Conservation (phyloP, 23 tunicate species). For the Diplosoma virens region DNA sequence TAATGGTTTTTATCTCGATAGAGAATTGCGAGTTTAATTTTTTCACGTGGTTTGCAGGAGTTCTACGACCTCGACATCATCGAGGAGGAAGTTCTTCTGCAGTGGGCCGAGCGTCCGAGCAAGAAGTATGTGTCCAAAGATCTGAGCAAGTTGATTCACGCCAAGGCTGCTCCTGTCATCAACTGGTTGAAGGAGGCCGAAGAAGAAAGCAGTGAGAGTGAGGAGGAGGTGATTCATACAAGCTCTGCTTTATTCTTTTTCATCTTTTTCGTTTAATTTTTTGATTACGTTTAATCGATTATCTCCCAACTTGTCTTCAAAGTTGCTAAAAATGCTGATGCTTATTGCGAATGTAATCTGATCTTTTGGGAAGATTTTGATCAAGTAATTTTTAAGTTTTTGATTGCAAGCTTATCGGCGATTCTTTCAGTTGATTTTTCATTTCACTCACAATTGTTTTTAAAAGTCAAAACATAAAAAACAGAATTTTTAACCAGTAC, state of each 20-base stretch:
- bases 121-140: slow-evolving; percentile 94
- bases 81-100: slow-evolving; percentile 89
- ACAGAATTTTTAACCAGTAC: too few relatives aligned
- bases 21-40: too few relatives aligned
- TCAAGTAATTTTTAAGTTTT: too few relatives aligned
- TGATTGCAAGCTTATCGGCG: too few relatives aligned
- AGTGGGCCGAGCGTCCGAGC: slow-evolving; percentile 96
- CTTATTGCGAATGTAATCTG: too few relatives aligned
- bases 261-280: neutral
- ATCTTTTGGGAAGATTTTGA: too few relatives aligned
- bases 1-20: too few relatives aligned
- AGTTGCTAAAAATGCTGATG: too few relatives aligned
- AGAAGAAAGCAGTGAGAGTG: slow-evolving; percentile 88
- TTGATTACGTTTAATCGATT: neutral
- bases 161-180: slow-evolving; percentile 77
- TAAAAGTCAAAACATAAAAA: too few relatives aligned
- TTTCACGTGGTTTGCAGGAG: slow-evolving; percentile 39
- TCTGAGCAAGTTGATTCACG: slow-evolving; percentile 65
- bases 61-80: slow-evolving; percentile 91
- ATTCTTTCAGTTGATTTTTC: too few relatives aligned
- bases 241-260: too few relatives aligned
- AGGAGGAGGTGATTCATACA: slow-evolving; percentile 74
- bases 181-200: slow-evolving; percentile 97
- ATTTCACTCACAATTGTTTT: too few relatives aligned
- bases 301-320: neutral